Conservation (phyloP, 2,797 vertebrate genomes). For the Percopsis omiscomaycus region DNA sequence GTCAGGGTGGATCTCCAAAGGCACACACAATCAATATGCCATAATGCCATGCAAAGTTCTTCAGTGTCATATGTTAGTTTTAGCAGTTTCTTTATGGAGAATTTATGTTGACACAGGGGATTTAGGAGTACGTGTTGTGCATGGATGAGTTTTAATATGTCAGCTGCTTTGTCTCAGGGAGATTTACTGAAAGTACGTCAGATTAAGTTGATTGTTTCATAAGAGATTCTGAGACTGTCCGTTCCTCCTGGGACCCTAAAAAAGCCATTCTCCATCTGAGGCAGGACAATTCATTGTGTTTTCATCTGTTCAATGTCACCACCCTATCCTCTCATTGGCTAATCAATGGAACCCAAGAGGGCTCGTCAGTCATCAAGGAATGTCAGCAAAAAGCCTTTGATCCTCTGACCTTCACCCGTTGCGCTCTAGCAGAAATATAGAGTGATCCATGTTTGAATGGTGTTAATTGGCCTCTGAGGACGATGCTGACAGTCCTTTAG, state of each 20-base stretch:
- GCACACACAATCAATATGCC: constrained; percentile 6
- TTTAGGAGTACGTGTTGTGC: not conserved
- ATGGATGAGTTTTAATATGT: constrained; percentile 5
- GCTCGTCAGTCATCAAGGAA: constrained; percentile 74
- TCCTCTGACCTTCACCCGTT: constrained; percentile 75
- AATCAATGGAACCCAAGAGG: constrained; percentile 80
- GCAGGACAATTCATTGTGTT: constrained; percentile 74
- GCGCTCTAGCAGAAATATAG: constrained; percentile 63
- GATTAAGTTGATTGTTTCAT: constrained; percentile 61
- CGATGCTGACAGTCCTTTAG: constrained; percentile 65
- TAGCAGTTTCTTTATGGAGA: not conserved
- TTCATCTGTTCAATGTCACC: constrained; percentile 76
- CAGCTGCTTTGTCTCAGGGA: constrained; percentile 25
- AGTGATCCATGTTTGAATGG: constrained; percentile 76
- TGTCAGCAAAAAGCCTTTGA: constrained; percentile 74
- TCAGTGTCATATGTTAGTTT: constrained; percentile 35
- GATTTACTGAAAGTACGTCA: constrained; percentile 59
- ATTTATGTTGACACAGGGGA: not conserved
- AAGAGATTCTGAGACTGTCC: constrained; percentile 52
- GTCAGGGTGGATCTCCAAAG: constrained; percentile 36
- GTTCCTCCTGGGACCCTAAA: constrained; percentile 53
- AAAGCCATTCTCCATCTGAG: constrained; percentile 71
- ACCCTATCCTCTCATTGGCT: constrained; percentile 69
- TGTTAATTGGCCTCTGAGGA: constrained; percentile 77
- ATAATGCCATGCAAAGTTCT: constrained; percentile 7